These are phyloP conservation scores for Salpingus planirostris DNA, from an alignment of 2,888 invertebrate genomes.

Conservation along the genomic window DNA sequence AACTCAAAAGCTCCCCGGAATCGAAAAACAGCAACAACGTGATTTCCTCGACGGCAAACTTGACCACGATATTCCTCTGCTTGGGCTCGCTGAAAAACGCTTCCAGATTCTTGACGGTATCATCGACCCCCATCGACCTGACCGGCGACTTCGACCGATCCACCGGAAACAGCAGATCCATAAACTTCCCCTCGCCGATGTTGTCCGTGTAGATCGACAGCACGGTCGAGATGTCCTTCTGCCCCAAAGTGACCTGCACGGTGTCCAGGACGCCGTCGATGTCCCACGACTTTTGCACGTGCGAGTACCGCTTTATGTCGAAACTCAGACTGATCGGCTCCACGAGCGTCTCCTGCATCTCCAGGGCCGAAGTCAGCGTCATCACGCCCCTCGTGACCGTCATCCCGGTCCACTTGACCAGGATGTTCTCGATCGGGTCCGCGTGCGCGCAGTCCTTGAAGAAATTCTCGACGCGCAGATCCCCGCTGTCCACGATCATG, in stretches of 20 bases:
- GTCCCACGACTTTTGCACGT: slow-evolving; percentile 44
- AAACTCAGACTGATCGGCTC: slow-evolving; percentile 64
- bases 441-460: slow-evolving; percentile 46
- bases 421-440: slow-evolving; percentile 61
- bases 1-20: slow-evolving; percentile 64
- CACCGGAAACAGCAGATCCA: slow-evolving; percentile 42
- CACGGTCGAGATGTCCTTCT: slow-evolving; percentile 64
- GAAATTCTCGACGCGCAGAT: slow-evolving; percentile 71
- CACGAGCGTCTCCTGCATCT: slow-evolving; percentile 70
- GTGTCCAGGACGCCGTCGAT: slow-evolving; percentile 59
- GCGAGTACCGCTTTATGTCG: slow-evolving; percentile 60
- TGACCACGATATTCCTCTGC: slow-evolving; percentile 50
- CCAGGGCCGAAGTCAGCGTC: slow-evolving; percentile 61
- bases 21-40: slow-evolving; percentile 63
- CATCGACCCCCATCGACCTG: slow-evolving; percentile 18
- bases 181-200: slow-evolving; percentile 51
- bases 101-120: slow-evolving; percentile 56
- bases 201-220: slow-evolving; percentile 67
- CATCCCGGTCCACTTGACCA: slow-evolving; percentile 58
- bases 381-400: slow-evolving; percentile 63
- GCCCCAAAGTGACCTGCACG: slow-evolving; percentile 60
- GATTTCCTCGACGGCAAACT: slow-evolving; percentile 61
- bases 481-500: slow-evolving; percentile 66
- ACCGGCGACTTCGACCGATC: slow-evolving; percentile 26
- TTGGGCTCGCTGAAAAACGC: slow-evolving; percentile 64